Conservation (phyloP, 2,888 invertebrate genomes). For the Blomia tropicalis region DNA sequence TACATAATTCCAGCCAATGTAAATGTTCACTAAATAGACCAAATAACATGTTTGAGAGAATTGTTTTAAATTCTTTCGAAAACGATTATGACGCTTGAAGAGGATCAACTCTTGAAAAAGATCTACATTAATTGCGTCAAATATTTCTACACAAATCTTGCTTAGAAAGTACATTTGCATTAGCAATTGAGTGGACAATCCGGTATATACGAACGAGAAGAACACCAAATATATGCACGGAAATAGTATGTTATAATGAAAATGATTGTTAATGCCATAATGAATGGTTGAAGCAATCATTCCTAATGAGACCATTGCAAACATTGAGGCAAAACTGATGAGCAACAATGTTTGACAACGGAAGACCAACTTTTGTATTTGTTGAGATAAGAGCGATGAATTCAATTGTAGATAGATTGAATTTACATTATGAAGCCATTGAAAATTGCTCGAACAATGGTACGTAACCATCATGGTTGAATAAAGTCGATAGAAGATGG, state of each 20-base stretch:
- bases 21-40: background rate
- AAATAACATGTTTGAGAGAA: constrained; percentile 8
- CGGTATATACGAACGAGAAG: background rate
- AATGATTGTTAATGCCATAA: background rate
- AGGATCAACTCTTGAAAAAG: constrained; percentile 8
- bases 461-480: background rate
- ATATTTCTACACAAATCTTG: constrained; percentile 3
- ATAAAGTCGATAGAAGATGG: constrained; percentile 2
- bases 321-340: background rate
- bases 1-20: background rate
- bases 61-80: background rate
- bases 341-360: background rate
- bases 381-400: background rate
- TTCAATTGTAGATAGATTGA: background rate
- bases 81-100: background rate
- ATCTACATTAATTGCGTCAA: background rate
- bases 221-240: background rate
- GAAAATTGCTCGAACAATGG: background rate
- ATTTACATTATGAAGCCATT: background rate
- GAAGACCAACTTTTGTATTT: background rate
- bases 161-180: background rate
- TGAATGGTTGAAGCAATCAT: background rate
- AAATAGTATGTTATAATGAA: background rate
- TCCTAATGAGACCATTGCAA: background rate
- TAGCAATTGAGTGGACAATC: background rate